These are phyloP conservation scores for Smutsia gigantea DNA, from an alignment of 2,797 vertebrate genomes.

Conservation along the genomic window DNA sequence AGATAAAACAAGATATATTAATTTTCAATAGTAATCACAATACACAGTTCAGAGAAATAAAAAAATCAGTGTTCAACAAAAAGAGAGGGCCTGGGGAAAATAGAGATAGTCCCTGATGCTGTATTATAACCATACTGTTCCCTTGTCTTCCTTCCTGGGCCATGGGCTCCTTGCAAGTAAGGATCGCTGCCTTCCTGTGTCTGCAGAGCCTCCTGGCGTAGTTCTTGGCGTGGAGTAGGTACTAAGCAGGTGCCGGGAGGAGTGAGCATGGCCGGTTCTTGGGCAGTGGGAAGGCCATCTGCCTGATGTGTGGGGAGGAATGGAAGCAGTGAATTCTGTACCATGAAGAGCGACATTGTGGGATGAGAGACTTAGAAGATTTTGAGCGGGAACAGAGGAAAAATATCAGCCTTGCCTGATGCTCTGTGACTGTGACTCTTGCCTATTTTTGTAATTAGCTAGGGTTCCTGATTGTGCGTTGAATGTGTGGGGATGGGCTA, in stretches of 20 bases:
- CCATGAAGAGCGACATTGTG: rapidly evolving
- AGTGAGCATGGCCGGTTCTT: neutral
- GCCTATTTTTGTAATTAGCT: neutral
- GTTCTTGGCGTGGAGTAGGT: neutral
- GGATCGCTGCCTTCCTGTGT: neutral
- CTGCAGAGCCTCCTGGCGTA: neutral
- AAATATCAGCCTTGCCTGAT: neutral
- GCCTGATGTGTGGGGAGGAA: too few relatives aligned
- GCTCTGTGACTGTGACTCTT: neutral
- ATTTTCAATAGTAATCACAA: neutral
- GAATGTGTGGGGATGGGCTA: too few relatives aligned
- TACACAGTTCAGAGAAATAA: neutral
- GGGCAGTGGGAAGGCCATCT: too few relatives aligned
- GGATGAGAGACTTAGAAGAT: neutral
- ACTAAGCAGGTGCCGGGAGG: neutral
- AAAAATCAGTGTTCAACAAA: neutral
- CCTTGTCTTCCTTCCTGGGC: neutral
- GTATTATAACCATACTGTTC: neutral
- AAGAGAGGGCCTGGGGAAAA: neutral
- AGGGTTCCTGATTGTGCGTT: neutral
- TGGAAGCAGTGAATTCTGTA: neutral
- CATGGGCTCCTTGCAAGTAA: neutral
- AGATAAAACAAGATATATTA: neutral
- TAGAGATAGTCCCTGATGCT: too few relatives aligned
- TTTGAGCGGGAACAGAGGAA: neutral